Evolutionary conservation across 1,140 invertebrate species (phyloP), one percentile per base, ranked within the genome.

Genomic region (Neodiprion pinetum): DNA sequence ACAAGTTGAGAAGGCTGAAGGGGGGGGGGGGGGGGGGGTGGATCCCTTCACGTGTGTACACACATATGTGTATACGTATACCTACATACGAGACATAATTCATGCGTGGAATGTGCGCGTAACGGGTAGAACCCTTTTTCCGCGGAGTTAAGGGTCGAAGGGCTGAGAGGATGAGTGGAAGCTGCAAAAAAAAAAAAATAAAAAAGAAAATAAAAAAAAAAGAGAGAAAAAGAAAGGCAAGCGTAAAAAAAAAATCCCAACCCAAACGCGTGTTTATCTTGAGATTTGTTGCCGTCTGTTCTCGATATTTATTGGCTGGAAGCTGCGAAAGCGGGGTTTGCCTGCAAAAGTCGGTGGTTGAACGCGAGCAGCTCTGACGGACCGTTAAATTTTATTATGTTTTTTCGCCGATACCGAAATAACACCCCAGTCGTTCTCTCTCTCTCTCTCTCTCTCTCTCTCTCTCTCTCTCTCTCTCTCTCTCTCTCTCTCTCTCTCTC

Each of bases 211-310:
- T 21, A 21, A 61, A 80, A 75, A 77, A 53, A 75, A 72, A 72
- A 78, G 77, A 77, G 67, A 48, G 74, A 78, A 72, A 76, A 47
- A 73, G 3, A 75, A 82, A 61, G 28, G 74, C 61, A 71, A 72
- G 80, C 78, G 73, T 78, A 76, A 77, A 83, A 83, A 84, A 84
- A 84, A 82, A 84, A 53, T 53, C 50, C n/a, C 80, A 72, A 40
- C 67, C 9, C 67, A 68, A 75, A 79, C 71, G 76, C 74, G 76
- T 83, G 81, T 86, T 87, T 86, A 86, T 86, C 84, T 86, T 85
- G 82, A 86, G 84, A 87, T 86, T 87, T 86, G 84, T 86, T 83
- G 83, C 79, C 80, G 78, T 68, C 78, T 83, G 81, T 85, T 80
- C 80, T 79, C 79, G 80, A 81, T 86, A 86, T 87, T 86, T 87